phyloP scores from a whole-genome alignment of 2,113 vertebrate species.

The Leucoraja erinaceus region DNA sequence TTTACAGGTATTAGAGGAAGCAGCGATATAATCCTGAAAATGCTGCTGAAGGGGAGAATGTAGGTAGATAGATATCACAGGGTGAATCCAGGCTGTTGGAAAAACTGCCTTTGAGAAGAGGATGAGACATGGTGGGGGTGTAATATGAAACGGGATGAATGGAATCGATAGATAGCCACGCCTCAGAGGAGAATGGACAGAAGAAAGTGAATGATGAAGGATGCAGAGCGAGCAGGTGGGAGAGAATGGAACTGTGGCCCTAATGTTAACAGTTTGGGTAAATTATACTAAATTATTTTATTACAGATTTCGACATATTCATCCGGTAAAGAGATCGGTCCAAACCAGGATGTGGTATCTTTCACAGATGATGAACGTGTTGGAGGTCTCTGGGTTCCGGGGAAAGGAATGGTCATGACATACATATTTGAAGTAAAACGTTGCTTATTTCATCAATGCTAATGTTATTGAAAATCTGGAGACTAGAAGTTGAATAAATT shows the following conservation, averaged over 20 bases:
- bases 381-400: constrained; percentile 49
- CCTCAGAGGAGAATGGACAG: not conserved
- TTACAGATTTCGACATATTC: not conserved
- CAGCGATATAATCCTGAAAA: too few species aligned
- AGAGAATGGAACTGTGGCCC: not conserved
- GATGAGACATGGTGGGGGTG: too few species aligned
- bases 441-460: not conserved
- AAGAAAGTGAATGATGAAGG: not conserved
- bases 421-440: constrained; percentile 55
- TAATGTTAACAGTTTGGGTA: not conserved
- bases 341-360: constrained; percentile 27
- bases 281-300: not conserved
- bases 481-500: not conserved
- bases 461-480: not conserved
- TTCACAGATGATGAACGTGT: constrained; percentile 49
- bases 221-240: not conserved
- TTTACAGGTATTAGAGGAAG: too few species aligned
- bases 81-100: too few species aligned
- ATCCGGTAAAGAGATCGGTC: constrained; percentile 37
- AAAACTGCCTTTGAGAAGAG: too few species aligned
- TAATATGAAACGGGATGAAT: not conserved
- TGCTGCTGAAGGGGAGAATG: too few species aligned
- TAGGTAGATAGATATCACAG: too few species aligned
- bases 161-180: not conserved
- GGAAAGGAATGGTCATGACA: constrained; percentile 54